A percentile compares a stretch with the other conserved stretches of the same genome.
These are phyloP conservation scores for Altica lythri DNA, from an alignment of 2,888 invertebrate genomes.

Conservation along the genomic window DNA sequence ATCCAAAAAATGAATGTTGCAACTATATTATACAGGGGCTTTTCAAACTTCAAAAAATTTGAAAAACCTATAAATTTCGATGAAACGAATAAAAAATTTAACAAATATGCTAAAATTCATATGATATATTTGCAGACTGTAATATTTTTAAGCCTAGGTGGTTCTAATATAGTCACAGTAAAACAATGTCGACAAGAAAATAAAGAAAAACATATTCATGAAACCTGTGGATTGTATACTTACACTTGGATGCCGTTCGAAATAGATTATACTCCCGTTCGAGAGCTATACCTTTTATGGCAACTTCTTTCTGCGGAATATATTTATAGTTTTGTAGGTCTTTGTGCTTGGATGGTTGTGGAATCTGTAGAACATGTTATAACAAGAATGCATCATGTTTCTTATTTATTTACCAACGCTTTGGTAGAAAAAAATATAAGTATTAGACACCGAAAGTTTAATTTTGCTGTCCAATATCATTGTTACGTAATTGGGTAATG, in stretches of 20 bases:
- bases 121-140: slow-evolving; percentile 26
- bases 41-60: slow-evolving; percentile 28
- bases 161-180: slow-evolving; percentile 23
- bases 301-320: slow-evolving; percentile 26
- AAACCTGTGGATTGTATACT: slow-evolving; percentile 29
- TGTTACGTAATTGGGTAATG: slow-evolving; percentile 17
- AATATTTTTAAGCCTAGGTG: slow-evolving; percentile 1
- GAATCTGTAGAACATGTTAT: slow-evolving; percentile 23
- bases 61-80: slow-evolving; percentile 32
- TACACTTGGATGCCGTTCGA: slow-evolving; percentile 34
- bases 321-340: slow-evolving; percentile 22
- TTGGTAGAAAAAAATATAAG: slow-evolving; percentile 15
- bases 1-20: neutral
- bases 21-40: neutral
- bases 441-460: slow-evolving; percentile 23
- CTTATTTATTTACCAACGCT: slow-evolving; percentile 24
- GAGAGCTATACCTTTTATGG: slow-evolving; percentile 20
- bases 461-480: slow-evolving; percentile 26
- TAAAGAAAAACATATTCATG: slow-evolving; percentile 16
- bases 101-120: slow-evolving; percentile 23
- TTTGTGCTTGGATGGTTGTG: slow-evolving; percentile 25
- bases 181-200: slow-evolving; percentile 23
- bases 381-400: slow-evolving; percentile 21
- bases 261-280: slow-evolving; percentile 30
- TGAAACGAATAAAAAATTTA: slow-evolving; percentile 21